These are phyloP conservation scores for Anthophora plumipes DNA, from an alignment of 2,888 invertebrate species.

Conservation along the genomic window DNA sequence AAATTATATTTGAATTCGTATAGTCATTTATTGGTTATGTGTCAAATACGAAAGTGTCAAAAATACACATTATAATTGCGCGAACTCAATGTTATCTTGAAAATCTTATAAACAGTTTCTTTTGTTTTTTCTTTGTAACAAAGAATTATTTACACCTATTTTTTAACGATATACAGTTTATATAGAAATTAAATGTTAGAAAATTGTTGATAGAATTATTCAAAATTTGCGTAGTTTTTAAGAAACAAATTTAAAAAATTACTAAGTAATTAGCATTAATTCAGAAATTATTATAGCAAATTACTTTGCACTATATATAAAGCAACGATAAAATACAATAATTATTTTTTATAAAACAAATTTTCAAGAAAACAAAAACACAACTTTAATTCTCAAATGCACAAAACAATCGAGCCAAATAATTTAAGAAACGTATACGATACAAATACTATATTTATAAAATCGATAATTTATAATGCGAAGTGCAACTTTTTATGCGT, in stretches of 20 bases:
- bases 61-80: neutral
- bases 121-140: neutral
- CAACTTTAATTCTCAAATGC: no score
- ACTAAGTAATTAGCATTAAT: neutral
- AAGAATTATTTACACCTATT: neutral
- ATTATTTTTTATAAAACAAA: slow-evolving; percentile 10
- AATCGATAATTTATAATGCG: slow-evolving; percentile 7
- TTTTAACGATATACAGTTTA: neutral
- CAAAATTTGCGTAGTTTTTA: neutral
- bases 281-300: neutral
- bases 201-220: slow-evolving; percentile 1
- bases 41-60: slow-evolving; percentile 24
- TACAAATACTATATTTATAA: neutral
- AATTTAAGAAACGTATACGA: neutral
- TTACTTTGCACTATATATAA: neutral
- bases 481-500: slow-evolving; percentile 17
- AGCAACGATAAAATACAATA: neutral
- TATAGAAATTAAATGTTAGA: slow-evolving; percentile 10
- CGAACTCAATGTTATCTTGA: neutral
- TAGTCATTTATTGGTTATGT: slow-evolving; percentile 54
- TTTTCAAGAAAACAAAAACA: no score
- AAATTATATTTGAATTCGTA: slow-evolving; percentile 4
- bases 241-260: neutral
- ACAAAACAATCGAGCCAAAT: neutral
- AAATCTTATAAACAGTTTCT: neutral